Conservation (phyloP, 2,113 vertebrate genomes). For the Candoia aspera region DNA sequence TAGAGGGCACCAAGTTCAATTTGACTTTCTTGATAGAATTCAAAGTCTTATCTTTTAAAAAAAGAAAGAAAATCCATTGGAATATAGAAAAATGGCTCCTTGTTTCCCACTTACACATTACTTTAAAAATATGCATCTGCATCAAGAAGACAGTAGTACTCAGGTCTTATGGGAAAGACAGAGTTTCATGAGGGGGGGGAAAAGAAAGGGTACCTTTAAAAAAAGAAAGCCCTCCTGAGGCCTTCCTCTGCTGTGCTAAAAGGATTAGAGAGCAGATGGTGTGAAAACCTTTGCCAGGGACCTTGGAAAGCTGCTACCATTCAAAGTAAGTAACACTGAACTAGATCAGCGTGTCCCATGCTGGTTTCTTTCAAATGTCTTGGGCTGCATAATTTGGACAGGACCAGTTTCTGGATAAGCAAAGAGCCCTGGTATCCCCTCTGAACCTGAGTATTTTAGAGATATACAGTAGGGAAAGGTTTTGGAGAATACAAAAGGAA, state of each 20-base stretch:
- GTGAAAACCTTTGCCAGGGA: neutral
- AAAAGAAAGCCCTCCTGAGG: neutral
- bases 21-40: neutral
- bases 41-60: neutral
- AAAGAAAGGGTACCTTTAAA: neutral
- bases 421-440: neutral
- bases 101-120: neutral
- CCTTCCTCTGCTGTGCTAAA: neutral
- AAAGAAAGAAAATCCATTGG: neutral
- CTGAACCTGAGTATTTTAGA: neutral
- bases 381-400: neutral
- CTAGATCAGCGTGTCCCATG: neutral
- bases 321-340: neutral
- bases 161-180: neutral
- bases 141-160: neutral
- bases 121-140: neutral
- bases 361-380: neutral
- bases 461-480: neutral
- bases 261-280: neutral
- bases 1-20: neutral
- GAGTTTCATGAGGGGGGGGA: neutral
- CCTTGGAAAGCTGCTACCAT: neutral
- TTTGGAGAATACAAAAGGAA: neutral
- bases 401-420: neutral
- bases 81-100: neutral